These are phyloP conservation scores for Hydractinia symbiolongicarpus DNA, from an alignment of 30 jellyfish, hydroid and myxozoan genomes.

Conservation along the genomic window DNA sequence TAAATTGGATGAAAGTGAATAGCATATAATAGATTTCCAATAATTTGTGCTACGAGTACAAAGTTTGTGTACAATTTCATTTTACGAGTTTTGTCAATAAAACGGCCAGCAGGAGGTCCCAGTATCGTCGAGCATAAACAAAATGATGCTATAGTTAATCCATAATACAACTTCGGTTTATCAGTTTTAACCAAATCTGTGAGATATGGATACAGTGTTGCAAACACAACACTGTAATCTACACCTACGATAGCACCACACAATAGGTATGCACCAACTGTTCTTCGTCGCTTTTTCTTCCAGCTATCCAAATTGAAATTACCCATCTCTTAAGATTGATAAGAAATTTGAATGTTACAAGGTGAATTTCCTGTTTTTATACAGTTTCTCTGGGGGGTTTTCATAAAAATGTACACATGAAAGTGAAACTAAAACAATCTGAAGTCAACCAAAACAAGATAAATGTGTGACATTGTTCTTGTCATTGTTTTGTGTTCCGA, in stretches of 20 bases:
- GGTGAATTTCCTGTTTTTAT: too few species aligned
- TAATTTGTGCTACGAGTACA: neutral
- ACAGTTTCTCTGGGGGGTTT: too few species aligned
- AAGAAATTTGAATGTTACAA: too few species aligned
- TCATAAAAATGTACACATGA: too few species aligned
- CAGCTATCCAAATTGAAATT: neutral
- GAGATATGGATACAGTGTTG: conserved; percentile 3
- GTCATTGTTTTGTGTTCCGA: too few species aligned
- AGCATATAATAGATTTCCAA: conserved; percentile 23
- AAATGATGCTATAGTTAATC: neutral
- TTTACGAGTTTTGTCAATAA: neutral
- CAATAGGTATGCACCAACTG: neutral
- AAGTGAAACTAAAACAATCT: too few species aligned
- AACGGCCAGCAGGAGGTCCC: neutral
- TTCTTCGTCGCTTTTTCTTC: neutral
- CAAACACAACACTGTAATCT: neutral
- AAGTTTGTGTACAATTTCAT: conserved; percentile 4
- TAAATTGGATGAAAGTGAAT: conserved; percentile 6
- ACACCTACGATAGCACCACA: neutral
- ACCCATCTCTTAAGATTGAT: too few species aligned
- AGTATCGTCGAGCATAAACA: neutral
- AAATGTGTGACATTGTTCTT: too few species aligned
- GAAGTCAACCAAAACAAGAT: too few species aligned
- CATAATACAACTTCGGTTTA: conserved; percentile 8
- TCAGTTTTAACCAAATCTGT: neutral